These are phyloP conservation scores for Laupala kohalensis DNA, from an alignment of 1,140 invertebrate species.

Conservation along the genomic window DNA sequence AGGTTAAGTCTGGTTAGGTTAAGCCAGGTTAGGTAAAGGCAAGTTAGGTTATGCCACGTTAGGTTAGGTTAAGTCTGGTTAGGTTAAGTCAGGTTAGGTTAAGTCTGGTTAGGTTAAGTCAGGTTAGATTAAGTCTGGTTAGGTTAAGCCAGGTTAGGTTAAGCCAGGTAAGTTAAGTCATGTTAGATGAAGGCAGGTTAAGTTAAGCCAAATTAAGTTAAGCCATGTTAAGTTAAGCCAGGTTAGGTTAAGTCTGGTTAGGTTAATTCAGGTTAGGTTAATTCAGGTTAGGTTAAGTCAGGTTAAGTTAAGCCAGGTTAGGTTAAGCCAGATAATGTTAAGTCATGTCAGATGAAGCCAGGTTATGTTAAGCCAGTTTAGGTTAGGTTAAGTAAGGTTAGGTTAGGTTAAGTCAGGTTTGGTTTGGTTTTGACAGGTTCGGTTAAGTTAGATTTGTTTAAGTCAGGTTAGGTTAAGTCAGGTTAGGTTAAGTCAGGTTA, in stretches of 20 bases:
- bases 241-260: constrained; percentile 9
- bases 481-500: neutral
- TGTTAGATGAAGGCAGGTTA: constrained; percentile 8
- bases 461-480: neutral
- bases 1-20: constrained; percentile 3
- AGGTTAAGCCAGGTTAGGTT: constrained; percentile 5
- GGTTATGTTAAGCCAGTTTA: constrained; percentile 5
- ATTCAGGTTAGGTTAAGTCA: neutral
- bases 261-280: neutral
- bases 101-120: constrained; percentile 6
- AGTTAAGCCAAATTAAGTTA: neutral
- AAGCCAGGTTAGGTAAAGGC: neutral
- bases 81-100: constrained; percentile 11
- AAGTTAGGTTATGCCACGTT: neutral
- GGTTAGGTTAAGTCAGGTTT: constrained; percentile 3
- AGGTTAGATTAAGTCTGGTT: neutral
- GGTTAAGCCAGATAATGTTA: constrained; percentile 9
- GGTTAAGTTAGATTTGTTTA: constrained; percentile 1
- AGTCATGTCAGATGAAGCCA: constrained; percentile 6
- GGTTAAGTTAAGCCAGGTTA: neutral
- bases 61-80: constrained; percentile 5
- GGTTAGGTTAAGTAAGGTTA: constrained; percentile 8
- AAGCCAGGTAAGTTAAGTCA: neutral
- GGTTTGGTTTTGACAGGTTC: neutral
- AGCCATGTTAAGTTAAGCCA: neutral